These are phyloP conservation scores for Apostichopus leukothele DNA, from an alignment of 53 echinoderm and acorn worm species.

Conservation along the genomic window DNA sequence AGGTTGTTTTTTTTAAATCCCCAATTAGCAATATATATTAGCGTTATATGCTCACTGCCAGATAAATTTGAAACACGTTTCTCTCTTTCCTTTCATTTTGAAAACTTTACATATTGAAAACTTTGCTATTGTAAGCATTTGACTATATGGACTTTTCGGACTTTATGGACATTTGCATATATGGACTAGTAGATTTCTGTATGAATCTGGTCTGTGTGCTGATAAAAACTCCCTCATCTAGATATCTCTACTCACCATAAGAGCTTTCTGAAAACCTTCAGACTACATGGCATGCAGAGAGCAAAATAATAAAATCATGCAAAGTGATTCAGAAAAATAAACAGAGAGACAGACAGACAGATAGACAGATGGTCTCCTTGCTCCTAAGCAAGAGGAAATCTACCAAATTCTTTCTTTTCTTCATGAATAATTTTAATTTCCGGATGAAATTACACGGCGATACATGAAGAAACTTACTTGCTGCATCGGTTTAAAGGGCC, in stretches of 20 bases:
- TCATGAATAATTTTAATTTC: neutral
- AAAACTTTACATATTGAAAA: no score
- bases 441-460: neutral
- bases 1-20: neutral
- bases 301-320: constrained; percentile 32
- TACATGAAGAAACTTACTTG: neutral
- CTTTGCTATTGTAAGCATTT: no score
- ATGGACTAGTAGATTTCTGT: neutral
- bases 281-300: constrained; percentile 53
- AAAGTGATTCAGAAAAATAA: neutral
- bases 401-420: neutral
- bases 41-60: no score
- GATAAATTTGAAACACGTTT: no score
- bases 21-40: no score
- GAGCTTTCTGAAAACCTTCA: constrained; percentile 58
- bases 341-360: neutral
- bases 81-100: no score
- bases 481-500: neutral
- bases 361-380: neutral
- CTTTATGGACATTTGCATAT: no score
- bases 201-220: neutral
- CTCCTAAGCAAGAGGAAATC: neutral
- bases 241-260: constrained; percentile 62
- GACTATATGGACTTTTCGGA: no score
- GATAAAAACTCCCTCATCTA: neutral